Evolutionary conservation across 2,797 vertebrate genomes (phyloP).

Genomic region (Oreortyx pictus): DNA sequence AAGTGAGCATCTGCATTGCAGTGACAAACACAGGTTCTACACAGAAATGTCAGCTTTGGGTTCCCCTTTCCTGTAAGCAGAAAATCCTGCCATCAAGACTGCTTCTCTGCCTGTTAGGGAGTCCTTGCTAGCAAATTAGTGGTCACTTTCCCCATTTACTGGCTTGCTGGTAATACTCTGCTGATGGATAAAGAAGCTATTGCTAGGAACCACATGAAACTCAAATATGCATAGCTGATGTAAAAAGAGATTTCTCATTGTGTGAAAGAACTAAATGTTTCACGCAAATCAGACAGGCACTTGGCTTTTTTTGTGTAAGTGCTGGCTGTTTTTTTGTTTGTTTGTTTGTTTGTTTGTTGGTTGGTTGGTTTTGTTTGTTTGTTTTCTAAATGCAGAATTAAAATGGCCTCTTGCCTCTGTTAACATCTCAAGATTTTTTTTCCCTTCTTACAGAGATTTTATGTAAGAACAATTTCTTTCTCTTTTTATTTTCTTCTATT

Average conservation of each 20-base stretch:
- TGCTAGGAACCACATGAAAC: not conserved
- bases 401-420: not conserved
- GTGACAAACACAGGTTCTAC: not conserved
- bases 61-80: not conserved
- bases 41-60: not conserved
- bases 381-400: not conserved
- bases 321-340: not conserved
- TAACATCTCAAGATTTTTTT: not conserved
- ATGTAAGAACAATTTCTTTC: not conserved
- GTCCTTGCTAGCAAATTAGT: not conserved
- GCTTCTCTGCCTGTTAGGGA: not conserved
- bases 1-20: not conserved
- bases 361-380: not conserved
- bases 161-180: not conserved
- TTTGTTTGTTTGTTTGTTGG: too few relatives aligned
- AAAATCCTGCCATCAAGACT: not conserved
- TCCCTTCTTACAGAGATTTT: not conserved
- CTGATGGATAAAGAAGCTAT: not conserved
- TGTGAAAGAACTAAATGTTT: not conserved
- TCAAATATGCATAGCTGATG: not conserved
- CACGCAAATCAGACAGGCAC: not conserved
- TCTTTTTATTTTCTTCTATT: not conserved
- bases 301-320: not conserved
- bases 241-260: not conserved
- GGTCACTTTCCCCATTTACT: not conserved